A percentile compares a stretch with the other conserved stretches of the same genome.
Evolutionary conservation across 2,113 vertebrate genomes (phyloP).

Genomic region (Varanus salvator): DNA sequence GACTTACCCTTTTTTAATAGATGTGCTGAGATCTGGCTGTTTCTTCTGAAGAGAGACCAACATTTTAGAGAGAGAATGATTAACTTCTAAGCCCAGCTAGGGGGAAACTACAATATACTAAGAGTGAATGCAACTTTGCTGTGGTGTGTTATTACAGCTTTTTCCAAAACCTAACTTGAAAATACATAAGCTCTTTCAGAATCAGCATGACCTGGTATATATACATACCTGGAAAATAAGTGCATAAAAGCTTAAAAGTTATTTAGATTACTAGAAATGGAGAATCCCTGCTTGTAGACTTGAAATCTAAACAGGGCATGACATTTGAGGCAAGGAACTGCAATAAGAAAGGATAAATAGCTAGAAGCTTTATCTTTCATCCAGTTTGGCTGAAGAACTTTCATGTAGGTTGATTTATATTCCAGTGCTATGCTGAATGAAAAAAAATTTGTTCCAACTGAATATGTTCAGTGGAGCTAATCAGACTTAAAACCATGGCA

Average conservation of each 20-base stretch:
- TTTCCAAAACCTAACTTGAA: background rate
- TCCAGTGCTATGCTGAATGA: background rate
- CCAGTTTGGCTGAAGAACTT: background rate
- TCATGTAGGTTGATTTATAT: background rate
- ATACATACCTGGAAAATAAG: background rate
- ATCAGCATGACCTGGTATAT: background rate
- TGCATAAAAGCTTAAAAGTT: background rate
- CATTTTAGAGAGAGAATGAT: background rate
- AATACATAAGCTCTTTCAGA: background rate
- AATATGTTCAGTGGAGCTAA: background rate
- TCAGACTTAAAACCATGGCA: background rate
- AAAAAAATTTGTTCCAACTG: background rate
- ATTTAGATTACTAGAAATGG: background rate
- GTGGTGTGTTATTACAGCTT: background rate
- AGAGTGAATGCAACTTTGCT: background rate
- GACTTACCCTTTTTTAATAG: background rate
- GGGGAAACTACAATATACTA: background rate
- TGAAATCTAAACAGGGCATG: background rate
- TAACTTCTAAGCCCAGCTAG: background rate
- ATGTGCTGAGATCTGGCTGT: background rate
- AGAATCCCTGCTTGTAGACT: background rate
- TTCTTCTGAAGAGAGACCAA: background rate
- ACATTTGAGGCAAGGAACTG: background rate
- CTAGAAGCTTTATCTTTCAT: background rate
- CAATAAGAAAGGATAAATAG: background rate